Percentiles rank a stretch among this genome's conserved stretches.
Conservation (phyloP, 1,140 invertebrate species). For the Pogonognathellus flavescens region DNA sequence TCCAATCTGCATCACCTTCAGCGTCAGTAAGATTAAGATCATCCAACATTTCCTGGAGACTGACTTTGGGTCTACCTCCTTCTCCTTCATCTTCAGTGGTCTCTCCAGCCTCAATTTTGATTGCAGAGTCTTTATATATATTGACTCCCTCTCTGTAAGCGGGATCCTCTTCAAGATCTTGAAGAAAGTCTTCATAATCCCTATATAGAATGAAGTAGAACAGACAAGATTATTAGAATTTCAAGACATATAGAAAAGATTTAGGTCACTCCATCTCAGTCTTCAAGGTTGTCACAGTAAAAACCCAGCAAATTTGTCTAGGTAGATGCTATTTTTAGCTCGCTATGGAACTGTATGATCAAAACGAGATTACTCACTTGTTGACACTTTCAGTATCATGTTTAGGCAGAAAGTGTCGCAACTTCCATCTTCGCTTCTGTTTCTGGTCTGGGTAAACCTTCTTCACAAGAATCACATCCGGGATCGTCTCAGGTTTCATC, state of each 20-base stretch:
- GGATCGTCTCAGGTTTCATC: conserved; percentile 79
- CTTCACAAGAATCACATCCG: conserved; percentile 94
- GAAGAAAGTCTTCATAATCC: conserved; percentile 95
- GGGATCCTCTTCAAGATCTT: conserved; percentile 97
- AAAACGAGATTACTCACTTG: conserved; percentile 73
- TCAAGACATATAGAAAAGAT: conserved; percentile 37
- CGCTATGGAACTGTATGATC: conserved; percentile 5
- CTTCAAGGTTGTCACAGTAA: conserved; percentile 23
- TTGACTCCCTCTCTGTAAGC: conserved; percentile 91
- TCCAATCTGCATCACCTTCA: conserved; percentile 56
- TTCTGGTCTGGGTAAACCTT: conserved; percentile 89
- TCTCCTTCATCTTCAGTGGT: conserved; percentile 78
- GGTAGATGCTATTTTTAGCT: conserved; percentile 19
- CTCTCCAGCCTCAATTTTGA: conserved; percentile 65
- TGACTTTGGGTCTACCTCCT: conserved; percentile 85
- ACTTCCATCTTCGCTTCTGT: conserved; percentile 89
- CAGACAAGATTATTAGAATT: conserved; percentile 58
- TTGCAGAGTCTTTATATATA: conserved; percentile 84
- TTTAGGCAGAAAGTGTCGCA: conserved; percentile 84
- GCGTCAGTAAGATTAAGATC: conserved; percentile 88
- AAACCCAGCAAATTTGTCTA: background rate
- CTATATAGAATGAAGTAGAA: conserved; percentile 72
- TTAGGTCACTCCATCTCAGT: conserved; percentile 40
- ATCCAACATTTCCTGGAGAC: conserved; percentile 97
- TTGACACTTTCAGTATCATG: conserved; percentile 81